These are phyloP conservation scores for Odontesthes bonariensis DNA, from an alignment of 2,113 vertebrate genomes.

Conservation along the genomic window DNA sequence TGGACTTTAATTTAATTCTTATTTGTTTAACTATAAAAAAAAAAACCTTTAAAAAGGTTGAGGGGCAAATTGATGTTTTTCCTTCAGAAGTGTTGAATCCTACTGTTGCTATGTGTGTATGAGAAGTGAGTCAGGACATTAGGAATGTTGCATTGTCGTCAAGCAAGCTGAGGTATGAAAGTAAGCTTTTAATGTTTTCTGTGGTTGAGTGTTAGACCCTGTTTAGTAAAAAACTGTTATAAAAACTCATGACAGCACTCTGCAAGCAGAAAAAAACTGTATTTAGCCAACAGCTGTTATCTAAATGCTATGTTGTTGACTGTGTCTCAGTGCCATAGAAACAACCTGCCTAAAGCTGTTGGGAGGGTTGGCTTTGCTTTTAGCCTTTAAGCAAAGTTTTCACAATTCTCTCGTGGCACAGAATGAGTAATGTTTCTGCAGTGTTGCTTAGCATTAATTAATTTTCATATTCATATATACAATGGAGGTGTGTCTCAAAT, in stretches of 20 bases:
- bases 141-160: conserved; percentile 11
- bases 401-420: conserved; percentile 61
- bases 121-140: neutral
- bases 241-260: conserved; percentile 48
- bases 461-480: conserved; percentile 53
- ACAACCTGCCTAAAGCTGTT: conserved; percentile 74
- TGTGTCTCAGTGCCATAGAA: conserved; percentile 72
- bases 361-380: conserved; percentile 59
- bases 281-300: conserved; percentile 69
- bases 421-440: conserved; percentile 70
- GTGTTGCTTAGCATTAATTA: conserved; percentile 53
- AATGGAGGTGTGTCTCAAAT: conserved; percentile 34
- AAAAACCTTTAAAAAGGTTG: no score
- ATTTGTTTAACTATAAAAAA: no score
- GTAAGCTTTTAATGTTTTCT: conserved; percentile 5
- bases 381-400: conserved; percentile 69
- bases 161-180: neutral
- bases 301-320: conserved; percentile 69
- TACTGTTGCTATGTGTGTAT: neutral
- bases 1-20: no score
- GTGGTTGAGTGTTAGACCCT: neutral
- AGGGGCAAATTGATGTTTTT: no score
- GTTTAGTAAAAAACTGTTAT: conserved; percentile 16
- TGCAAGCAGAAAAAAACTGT: conserved; percentile 26
- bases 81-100: neutral